Evolutionary conservation across 2,888 invertebrate species (phyloP).

Genomic region (Chironomus tentans): DNA sequence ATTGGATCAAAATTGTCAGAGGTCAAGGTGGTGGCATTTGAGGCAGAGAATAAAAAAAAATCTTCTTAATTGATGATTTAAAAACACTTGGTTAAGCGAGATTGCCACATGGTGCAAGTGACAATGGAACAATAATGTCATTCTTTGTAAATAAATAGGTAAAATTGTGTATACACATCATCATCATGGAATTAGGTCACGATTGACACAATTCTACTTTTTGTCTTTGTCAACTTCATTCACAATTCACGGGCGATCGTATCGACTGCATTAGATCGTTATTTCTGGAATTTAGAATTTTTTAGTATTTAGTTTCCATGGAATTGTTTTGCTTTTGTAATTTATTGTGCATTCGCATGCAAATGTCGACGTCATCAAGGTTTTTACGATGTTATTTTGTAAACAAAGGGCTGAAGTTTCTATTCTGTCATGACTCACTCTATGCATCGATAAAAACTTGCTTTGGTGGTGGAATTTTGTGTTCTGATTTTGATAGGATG

Average conservation of each 20-base stretch:
- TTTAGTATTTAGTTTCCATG: slow-evolving; percentile 1
- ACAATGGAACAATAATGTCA: not conserved
- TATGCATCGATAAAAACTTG: not conserved
- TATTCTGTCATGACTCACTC: too few species aligned
- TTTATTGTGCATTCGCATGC: slow-evolving; percentile 23
- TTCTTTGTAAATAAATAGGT: not conserved
- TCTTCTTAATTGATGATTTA: not conserved
- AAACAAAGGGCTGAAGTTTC: too few species aligned
- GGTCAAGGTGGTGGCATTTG: slow-evolving; percentile 1
- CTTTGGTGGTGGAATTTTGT: not conserved
- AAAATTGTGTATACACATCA: not conserved
- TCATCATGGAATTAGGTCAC: not conserved
- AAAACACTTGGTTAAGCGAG: not conserved
- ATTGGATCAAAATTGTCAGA: not conserved
- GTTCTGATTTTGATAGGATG: not conserved
- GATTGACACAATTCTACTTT: not conserved
- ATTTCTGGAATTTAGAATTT: not conserved
- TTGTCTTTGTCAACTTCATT: too few species aligned
- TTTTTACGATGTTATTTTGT: too few species aligned
- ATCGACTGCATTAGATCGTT: too few species aligned
- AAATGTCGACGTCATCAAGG: slow-evolving; percentile 1
- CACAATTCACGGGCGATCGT: too few species aligned
- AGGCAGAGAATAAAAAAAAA: not conserved
- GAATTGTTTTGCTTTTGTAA: not conserved
- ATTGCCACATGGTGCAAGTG: not conserved